Percentiles rank a stretch among this genome's conserved stretches.
Evolutionary conservation across 2,888 invertebrate genomes (phyloP).

Genomic region (Ochlodes sylvanus): DNA sequence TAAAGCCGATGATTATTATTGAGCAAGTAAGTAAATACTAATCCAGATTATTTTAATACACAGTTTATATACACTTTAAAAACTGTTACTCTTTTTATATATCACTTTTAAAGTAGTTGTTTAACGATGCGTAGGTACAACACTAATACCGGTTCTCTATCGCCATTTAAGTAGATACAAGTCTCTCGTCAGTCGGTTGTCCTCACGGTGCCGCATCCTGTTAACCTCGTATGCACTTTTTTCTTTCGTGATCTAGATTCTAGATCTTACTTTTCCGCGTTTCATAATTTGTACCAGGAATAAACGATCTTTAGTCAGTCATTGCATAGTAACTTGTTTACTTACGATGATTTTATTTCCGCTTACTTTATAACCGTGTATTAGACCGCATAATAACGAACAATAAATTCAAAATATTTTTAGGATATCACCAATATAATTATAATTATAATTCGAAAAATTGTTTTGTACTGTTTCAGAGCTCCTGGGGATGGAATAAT

Average conservation of each 20-base stretch:
- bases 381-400: no score
- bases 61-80: no score
- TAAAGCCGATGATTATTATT: no score
- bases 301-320: not conserved
- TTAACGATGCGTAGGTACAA: not conserved
- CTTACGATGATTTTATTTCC: not conserved
- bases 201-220: constrained; percentile 61
- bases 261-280: constrained; percentile 30
- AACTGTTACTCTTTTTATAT: not conserved
- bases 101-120: not conserved
- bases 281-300: constrained; percentile 1
- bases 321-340: constrained; percentile 1
- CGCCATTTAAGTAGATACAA: constrained; percentile 30
- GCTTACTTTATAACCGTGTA: not conserved
- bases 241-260: constrained; percentile 21
- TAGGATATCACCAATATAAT: no score
- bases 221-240: constrained; percentile 58
- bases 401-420: no score
- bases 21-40: no score
- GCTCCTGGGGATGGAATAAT: no score
- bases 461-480: no score
- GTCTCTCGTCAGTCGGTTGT: constrained; percentile 22
- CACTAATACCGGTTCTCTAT: constrained; percentile 15
- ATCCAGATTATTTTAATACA: no score
- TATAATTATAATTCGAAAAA: no score